These are phyloP conservation scores for Drosophila parvula DNA, from an alignment of 1,140 invertebrate genomes.

Conservation along the genomic window DNA sequence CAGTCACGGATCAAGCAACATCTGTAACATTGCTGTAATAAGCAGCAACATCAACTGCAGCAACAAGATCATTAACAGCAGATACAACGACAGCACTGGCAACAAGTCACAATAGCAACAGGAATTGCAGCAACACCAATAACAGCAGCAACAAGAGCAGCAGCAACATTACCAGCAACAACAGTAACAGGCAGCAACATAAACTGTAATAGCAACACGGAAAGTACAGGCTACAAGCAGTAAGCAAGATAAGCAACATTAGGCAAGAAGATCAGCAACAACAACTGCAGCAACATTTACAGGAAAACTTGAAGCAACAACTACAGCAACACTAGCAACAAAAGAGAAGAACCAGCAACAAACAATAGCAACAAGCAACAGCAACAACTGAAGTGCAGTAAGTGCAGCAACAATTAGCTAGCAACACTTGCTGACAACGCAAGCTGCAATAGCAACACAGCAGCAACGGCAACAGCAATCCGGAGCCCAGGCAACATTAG, in stretches of 20 bases:
- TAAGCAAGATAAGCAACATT: too few species aligned
- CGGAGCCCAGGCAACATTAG: not conserved
- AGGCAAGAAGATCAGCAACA: not conserved
- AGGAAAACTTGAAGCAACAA: not conserved
- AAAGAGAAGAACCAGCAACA: not conserved
- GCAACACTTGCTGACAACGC: conserved; percentile 3
- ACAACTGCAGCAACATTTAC: not conserved
- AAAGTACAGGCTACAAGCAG: not conserved
- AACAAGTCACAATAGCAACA: too few species aligned
- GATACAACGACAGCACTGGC: not conserved
- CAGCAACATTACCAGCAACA: not conserved
- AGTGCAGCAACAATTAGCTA: not conserved
- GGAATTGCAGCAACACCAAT: not conserved
- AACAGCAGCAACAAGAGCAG: not conserved
- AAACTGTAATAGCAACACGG: not conserved
- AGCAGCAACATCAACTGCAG: not conserved
- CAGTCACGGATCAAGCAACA: not conserved
- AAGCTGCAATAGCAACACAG: conserved; percentile 5
- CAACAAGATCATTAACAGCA: not conserved
- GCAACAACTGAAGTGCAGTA: not conserved
- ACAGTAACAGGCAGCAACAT: not conserved
- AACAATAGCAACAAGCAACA: not conserved
- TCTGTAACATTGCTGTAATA: not conserved
- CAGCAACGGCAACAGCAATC: conserved; percentile 1
- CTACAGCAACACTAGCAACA: not conserved